A percentile compares a stretch with the other conserved stretches of the same genome.
These are phyloP conservation scores for Leiothrix lutea DNA, from an alignment of 2,113 vertebrate genomes.

Conservation along the genomic window DNA sequence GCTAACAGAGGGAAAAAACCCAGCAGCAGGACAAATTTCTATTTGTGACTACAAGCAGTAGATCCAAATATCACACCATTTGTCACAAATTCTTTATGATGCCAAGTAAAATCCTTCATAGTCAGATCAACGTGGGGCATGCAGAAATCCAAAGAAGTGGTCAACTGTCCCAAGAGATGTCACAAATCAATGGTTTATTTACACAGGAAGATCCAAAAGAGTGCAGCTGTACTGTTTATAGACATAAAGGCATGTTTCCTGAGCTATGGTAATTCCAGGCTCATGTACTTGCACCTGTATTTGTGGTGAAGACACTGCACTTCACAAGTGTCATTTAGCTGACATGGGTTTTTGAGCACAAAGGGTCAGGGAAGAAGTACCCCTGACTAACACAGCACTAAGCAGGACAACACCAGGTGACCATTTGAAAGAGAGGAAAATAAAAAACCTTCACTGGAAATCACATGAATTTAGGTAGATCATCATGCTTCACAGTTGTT, in stretches of 20 bases:
- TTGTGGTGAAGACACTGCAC: background rate
- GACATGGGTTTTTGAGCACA: background rate
- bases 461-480: background rate
- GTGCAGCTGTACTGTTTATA: background rate
- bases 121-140: background rate
- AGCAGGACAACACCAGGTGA: background rate
- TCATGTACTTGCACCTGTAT: background rate
- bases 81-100: background rate
- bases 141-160: background rate
- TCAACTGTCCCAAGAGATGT: background rate
- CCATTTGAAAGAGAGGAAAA: background rate
- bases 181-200: background rate
- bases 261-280: background rate
- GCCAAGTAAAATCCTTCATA: background rate
- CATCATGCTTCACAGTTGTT: background rate
- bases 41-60: background rate
- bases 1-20: background rate
- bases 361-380: background rate
- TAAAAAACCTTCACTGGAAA: background rate
- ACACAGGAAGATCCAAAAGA: background rate
- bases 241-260: background rate
- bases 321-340: background rate
- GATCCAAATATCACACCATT: background rate
- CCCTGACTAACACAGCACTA: background rate
- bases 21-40: constrained; percentile 12